phyloP scores from a whole-genome alignment of 1,140 invertebrate genomes.

The Trachelipus rathkii region DNA sequence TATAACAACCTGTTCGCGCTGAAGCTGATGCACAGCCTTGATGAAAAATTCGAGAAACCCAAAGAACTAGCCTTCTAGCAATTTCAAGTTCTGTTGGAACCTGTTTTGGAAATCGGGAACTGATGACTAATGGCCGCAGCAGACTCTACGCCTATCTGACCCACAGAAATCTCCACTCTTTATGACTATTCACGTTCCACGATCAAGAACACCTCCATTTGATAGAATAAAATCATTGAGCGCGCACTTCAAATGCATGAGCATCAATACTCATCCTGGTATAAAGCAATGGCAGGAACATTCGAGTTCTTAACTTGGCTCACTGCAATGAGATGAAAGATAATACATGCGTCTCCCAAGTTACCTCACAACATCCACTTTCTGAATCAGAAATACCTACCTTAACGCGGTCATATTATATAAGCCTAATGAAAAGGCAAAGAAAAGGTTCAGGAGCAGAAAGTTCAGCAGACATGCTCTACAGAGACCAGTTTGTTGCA shows the following conservation, averaged over 20 bases:
- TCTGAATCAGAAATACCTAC: conserved; percentile 44
- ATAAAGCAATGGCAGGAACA: conserved; percentile 88
- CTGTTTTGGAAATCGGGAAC: conserved; percentile 95
- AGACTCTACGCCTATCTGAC: conserved; percentile 75
- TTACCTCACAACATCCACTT: conserved; percentile 73
- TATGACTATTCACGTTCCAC: conserved; percentile 76
- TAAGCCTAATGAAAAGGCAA: conserved; percentile 71
- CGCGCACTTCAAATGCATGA: conserved; percentile 76
- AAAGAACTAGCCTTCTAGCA: conserved; percentile 78
- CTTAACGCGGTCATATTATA: conserved; percentile 69
- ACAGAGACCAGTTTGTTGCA: conserved; percentile 82
- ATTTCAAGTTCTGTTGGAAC: conserved; percentile 91
- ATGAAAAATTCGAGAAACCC: conserved; percentile 83
- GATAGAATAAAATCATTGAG: conserved; percentile 89
- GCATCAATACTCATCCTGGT: conserved; percentile 78
- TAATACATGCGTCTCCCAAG: conserved; percentile 64
- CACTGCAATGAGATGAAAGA: conserved; percentile 79
- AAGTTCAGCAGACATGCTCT: conserved; percentile 85
- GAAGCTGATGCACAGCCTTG: conserved; percentile 95
- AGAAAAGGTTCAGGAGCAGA: no score
- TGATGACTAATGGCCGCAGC: conserved; percentile 98
- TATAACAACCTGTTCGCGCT: conserved; percentile 93
- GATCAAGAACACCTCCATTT: conserved; percentile 77
- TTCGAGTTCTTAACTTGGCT: conserved; percentile 85
- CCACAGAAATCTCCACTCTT: conserved; percentile 69